phyloP scores from a whole-genome alignment of 2,797 vertebrate species.

The Microtus agrestis region DNA sequence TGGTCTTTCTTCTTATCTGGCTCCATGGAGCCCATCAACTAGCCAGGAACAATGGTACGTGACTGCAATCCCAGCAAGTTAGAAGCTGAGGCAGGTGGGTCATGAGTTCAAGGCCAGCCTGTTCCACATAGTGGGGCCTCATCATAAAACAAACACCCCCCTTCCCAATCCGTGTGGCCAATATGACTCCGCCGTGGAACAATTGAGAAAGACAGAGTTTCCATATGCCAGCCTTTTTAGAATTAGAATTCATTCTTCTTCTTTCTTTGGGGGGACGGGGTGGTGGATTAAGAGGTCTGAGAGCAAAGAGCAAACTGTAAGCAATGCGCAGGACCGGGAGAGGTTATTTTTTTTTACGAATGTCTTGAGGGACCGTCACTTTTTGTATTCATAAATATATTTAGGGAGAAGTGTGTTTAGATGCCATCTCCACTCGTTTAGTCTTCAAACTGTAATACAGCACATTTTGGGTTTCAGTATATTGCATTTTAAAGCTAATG shows the following conservation, averaged over 20 bases:
- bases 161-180: constrained; percentile 44
- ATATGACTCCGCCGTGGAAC: constrained; percentile 77
- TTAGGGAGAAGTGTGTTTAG: constrained; percentile 83
- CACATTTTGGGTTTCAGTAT: constrained; percentile 89
- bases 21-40: neutral
- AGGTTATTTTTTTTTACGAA: constrained; percentile 68
- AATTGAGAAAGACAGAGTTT: constrained; percentile 76
- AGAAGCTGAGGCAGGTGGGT: neutral
- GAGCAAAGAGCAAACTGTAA: constrained; percentile 83
- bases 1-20: constrained; percentile 57
- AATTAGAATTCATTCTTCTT: neutral
- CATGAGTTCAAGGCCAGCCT: neutral
- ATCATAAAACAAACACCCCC: neutral
- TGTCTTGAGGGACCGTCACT: constrained; percentile 67
- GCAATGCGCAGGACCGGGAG: constrained; percentile 73
- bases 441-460: constrained; percentile 86
- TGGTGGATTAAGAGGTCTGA: constrained; percentile 82
- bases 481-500: constrained; percentile 90
- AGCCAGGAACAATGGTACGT: neutral
- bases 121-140: neutral
- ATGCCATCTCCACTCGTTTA: constrained; percentile 86
- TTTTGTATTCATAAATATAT: constrained; percentile 82
- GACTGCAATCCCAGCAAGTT: neutral
- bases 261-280: neutral
- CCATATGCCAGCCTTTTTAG: neutral